Base-by-base conservation (phyloP, 2,888 invertebrate genomes). In the Spodoptera picta region DNA sequence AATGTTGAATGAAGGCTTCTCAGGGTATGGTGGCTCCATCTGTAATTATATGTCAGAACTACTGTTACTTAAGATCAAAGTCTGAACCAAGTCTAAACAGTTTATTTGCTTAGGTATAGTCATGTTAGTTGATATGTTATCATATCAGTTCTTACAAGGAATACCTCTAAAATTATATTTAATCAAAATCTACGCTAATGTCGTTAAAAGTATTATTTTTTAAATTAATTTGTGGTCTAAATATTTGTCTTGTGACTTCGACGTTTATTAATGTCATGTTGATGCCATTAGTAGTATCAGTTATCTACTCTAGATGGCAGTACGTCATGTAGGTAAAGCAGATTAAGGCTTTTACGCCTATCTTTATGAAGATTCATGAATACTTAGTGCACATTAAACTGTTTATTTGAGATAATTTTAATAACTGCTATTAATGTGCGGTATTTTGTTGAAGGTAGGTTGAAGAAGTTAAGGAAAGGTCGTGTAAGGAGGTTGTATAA, bases 301-400 rank as follows among this genome's bases (percentile, higher is more conserved):
- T n/a, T 10, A 2, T 3, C 54, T 49, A 5, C 65, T 52, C 66
- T 14, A 92, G 92, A 89, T 90, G 90, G 87, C 89, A 67, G 42
- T 67, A 60, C 14, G 6, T 23, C 3, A 2, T 10, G 66, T 80
- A 62, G 86, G 59, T 88, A 83, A 88, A 89, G 68, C 85, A 90
- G 88, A 75, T 73, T 81, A 88, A 90, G 89, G 90, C 90, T 90
- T 90, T 86, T 64, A 70, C 75, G 84, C 65, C 64, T 68, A 73
- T 57, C 57, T 73, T 54, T 63, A 41, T 50, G 44, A 6, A n/a
- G 11, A 58, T 46, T 12, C 41, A 50, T 2, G 12, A 46, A 24
- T 12, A 45, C 42, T 47, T 58, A 27, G 12, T 47, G 1, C 4
- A 44, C 6, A 10, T 57, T 55, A 61, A 10, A 11, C 6, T 1